Evolutionary conservation across 2,113 vertebrate species (phyloP).

Genomic region (Scatophagus argus): DNA sequence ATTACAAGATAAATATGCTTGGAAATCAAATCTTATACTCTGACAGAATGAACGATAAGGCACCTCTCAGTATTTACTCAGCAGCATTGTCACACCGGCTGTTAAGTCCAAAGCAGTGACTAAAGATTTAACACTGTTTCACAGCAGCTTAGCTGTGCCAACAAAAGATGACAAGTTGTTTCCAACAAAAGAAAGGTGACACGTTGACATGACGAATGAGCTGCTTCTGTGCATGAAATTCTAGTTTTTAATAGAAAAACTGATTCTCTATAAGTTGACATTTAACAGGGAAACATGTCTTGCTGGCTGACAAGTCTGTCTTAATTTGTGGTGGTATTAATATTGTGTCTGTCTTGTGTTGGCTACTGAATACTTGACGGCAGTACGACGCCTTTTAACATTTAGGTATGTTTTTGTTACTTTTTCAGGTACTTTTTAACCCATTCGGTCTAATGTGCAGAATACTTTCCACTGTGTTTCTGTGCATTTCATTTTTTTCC

Average conservation of each 20-base stretch:
- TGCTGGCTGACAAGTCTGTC: slow-evolving; percentile 14
- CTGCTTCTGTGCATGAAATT: slow-evolving; percentile 1
- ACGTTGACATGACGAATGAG: slow-evolving; percentile 12
- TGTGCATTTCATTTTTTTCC: background rate
- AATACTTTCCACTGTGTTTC: background rate
- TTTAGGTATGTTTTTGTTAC: background rate
- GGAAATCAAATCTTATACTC: slow-evolving; percentile 50
- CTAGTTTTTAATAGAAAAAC: background rate
- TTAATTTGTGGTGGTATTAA: background rate
- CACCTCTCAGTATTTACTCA: slow-evolving; percentile 15
- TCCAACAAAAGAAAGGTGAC: slow-evolving; percentile 14
- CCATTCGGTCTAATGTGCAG: background rate
- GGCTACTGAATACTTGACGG: slow-evolving; percentile 21
- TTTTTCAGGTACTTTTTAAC: background rate
- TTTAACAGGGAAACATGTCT: background rate
- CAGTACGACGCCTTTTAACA: background rate
- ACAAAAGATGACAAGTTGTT: slow-evolving; percentile 15
- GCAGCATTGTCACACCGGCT: background rate
- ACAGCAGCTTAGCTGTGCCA: slow-evolving; percentile 28
- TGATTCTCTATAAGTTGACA: background rate
- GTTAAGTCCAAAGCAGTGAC: slow-evolving; percentile 34
- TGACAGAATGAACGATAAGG: slow-evolving; percentile 33
- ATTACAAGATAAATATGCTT: slow-evolving; percentile 52
- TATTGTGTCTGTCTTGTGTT: background rate
- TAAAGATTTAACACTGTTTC: slow-evolving; percentile 8